Percentiles rank a stretch among this genome's conserved stretches.
Evolutionary conservation across 2,888 invertebrate genomes (phyloP).

Genomic region (Hydriomena furcata): DNA sequence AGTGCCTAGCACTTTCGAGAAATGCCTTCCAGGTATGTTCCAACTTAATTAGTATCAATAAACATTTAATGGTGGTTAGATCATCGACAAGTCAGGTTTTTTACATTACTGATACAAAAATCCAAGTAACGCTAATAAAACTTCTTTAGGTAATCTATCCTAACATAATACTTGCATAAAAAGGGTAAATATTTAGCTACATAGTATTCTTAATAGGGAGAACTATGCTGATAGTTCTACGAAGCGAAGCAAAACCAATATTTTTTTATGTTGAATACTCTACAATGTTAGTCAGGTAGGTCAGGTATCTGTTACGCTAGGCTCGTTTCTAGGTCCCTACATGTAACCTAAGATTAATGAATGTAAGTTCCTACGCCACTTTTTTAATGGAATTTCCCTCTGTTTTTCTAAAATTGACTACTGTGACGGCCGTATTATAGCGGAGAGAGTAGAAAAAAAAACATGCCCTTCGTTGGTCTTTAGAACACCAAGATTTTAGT

Average conservation of each 20-base stretch:
- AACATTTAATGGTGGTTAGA: too few species aligned
- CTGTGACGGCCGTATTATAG: too few species aligned
- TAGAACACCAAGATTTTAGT: too few species aligned
- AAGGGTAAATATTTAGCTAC: conserved; percentile 18
- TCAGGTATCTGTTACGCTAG: not conserved
- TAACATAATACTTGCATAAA: conserved; percentile 9
- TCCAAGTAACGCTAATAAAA: conserved; percentile 14
- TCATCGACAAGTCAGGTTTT: too few species aligned
- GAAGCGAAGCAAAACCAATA: conserved; percentile 9
- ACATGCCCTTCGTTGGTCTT: too few species aligned
- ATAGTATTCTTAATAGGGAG: conserved; percentile 20
- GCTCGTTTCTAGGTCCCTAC: not conserved
- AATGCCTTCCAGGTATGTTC: too few species aligned
- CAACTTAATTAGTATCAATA: too few species aligned
- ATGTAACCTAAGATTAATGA: not conserved
- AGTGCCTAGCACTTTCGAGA: too few species aligned
- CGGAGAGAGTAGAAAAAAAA: too few species aligned
- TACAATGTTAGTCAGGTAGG: conserved; percentile 1
- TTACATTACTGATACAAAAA: conserved; percentile 12
- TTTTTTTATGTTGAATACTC: conserved; percentile 10
- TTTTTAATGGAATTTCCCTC: too few species aligned
- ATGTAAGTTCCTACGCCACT: not conserved
- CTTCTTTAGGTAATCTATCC: not conserved
- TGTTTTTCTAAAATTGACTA: too few species aligned
- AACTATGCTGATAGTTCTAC: conserved; percentile 22